Base-by-base conservation (phyloP, 2,113 vertebrate species). In the Todiramphus saurophagus region DNA sequence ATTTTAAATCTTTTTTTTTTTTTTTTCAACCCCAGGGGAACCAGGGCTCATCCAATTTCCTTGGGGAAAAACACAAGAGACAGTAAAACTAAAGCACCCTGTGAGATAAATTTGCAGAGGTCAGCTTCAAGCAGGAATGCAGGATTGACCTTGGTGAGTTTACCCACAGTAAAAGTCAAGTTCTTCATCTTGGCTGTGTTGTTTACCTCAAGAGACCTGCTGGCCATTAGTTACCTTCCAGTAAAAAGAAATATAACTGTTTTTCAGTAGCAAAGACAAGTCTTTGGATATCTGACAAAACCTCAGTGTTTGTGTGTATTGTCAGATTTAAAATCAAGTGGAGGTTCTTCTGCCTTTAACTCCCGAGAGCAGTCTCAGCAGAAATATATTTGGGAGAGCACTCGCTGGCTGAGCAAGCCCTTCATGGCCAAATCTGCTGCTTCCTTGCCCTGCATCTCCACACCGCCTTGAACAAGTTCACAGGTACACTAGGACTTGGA, bases 91-190 rank as follows among this genome's bases (percentile, higher is more conserved):
- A 67, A 68, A 87, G 73, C 78, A 74, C 9, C 23, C 72, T 1
- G 6, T 53, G 58, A 89, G 93, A 91, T 69, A 85, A 85, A 96
- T 91, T 87, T 74, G 67, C 93, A 75, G 70, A 64, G 87, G 89
- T 96, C 90, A 89, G 7, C 74, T 84, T 85, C 74, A 91, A 91
- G 83, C 0, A 0, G 50, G 75, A 83, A 16, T 51, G 17, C 44
- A 37, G 81, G n/a, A 10, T 4, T 91, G 91, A 93, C 87, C 91
- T 94, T 77, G 89, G 41, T 87, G 89, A 84, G 70, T 91, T 96
- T 90, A 94, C 44, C 50, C 91, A 44, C 48, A 25, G 84, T 55
- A 93, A 91, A 96, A 96, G 53, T 69, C 56, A 72, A 44, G 33
- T 56, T 30, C 87, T 69, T 43, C 3, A 1, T 89, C 94, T 85